These are phyloP conservation scores for Colletes gigas DNA, from an alignment of 1,140 invertebrate genomes.

Conservation along the genomic window DNA sequence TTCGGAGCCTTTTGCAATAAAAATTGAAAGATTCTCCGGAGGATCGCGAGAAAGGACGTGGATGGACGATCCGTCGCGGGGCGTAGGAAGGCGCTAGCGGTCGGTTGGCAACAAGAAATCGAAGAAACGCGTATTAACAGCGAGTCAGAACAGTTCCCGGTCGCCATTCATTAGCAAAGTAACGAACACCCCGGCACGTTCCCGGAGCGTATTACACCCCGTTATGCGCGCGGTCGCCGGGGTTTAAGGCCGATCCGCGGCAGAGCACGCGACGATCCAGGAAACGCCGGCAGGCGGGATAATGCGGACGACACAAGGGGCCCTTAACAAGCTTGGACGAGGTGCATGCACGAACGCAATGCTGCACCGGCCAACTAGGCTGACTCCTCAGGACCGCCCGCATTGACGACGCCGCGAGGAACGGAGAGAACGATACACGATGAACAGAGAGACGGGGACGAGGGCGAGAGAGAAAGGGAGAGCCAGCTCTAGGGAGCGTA, in stretches of 20 bases:
- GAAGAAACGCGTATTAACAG: not conserved
- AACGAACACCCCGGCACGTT: conserved; percentile 46
- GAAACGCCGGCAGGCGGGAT: conserved; percentile 57
- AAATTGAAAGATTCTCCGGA: too few relatives aligned
- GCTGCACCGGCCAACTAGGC: conserved; percentile 61
- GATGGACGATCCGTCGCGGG: too few relatives aligned
- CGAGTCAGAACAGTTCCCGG: conserved; percentile 24
- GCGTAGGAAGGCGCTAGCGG: too few relatives aligned
- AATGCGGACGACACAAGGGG: conserved; percentile 61
- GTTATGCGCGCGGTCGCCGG: not conserved
- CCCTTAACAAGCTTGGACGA: conserved; percentile 64
- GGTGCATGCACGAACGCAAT: conserved; percentile 59
- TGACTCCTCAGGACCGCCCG: conserved; percentile 62
- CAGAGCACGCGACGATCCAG: conserved; percentile 66
- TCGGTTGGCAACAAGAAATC: too few relatives aligned
- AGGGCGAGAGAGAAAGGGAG: conserved; percentile 11
- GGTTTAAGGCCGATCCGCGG: conserved; percentile 30
- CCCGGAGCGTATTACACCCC: conserved; percentile 25
- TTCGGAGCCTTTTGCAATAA: too few relatives aligned
- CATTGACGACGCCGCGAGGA: conserved; percentile 52
- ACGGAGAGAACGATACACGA: conserved; percentile 2
- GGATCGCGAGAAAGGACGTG: too few relatives aligned
- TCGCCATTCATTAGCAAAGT: conserved; percentile 43
- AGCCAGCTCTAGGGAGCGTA: conserved; percentile 20
- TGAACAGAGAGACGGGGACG: not conserved